Conservation (phyloP, 2,113 vertebrate genomes). For the Lampris incognitus region DNA sequence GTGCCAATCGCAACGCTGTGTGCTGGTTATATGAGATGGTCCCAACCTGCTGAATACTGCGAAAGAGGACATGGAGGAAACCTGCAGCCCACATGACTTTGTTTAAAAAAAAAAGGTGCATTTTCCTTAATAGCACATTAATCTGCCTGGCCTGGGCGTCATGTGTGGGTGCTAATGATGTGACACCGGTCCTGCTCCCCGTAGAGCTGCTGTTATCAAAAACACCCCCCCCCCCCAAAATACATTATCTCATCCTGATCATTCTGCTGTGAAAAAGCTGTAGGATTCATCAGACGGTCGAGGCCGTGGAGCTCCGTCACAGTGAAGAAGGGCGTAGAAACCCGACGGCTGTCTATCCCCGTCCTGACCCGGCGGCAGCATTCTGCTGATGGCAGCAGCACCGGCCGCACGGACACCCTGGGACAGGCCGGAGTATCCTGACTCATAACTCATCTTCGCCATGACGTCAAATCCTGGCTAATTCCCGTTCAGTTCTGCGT, state of each 20-base stretch:
- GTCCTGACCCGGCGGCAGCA: slow-evolving; percentile 72
- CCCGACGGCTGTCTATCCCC: slow-evolving; percentile 83
- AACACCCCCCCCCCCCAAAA: slow-evolving; percentile 47
- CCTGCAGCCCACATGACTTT: neutral
- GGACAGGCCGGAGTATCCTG: neutral
- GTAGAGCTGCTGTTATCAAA: slow-evolving; percentile 44
- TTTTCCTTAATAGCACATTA: slow-evolving; percentile 2
- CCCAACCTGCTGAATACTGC: neutral
- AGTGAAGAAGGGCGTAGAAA: slow-evolving; percentile 70
- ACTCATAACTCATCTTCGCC: neutral
- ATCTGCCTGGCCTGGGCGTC: slow-evolving; percentile 31
- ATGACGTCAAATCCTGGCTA: neutral
- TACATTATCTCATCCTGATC: slow-evolving; percentile 48
- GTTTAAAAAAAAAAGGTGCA: neutral
- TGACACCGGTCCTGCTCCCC: slow-evolving; percentile 38
- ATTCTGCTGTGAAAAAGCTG: slow-evolving; percentile 62
- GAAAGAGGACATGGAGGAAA: neutral
- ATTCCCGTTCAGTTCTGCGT: neutral
- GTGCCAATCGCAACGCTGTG: too few species aligned
- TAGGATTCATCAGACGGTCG: slow-evolving; percentile 70
- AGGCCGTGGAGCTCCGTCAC: slow-evolving; percentile 59
- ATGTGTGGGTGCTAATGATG: slow-evolving; percentile 20
- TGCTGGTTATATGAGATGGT: neutral
- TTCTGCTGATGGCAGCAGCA: slow-evolving; percentile 80
- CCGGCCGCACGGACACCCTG: neutral